Base-by-base conservation (phyloP, 1,140 invertebrate species). In the Pachypsylla venusta region DNA sequence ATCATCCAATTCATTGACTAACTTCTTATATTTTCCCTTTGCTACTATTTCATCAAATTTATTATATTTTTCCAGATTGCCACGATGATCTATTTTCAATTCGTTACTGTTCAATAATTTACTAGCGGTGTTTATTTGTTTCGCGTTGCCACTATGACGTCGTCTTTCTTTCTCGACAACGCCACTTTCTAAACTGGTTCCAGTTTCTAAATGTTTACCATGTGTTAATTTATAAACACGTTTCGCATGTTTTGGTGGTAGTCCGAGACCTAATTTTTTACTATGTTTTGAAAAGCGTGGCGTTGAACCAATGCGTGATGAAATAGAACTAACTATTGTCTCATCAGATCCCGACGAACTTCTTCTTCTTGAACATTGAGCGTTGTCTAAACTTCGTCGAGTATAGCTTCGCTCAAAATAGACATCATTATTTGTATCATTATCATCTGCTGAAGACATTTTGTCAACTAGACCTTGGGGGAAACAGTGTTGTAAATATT, bases 381-480 rank as follows among this genome's bases (percentile, higher is more conserved):
- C n/a, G n/a, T 22, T 48, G 42, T 19, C 7, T 35, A n/a, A 35
- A n/a, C 30, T n/a, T 7, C 42, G 42, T 19, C 42, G 4, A 4
- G 42, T 4, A 19, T 48, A 48, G 42, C 42, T 22, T 7, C 42
- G 42, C 42, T 48, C 42, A n/a, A 48, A 19, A 19, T 48, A 48
- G 4, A 48, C 42, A n/a, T 48, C n/a, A 10, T 10, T 10, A 5
- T 4, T 48, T 22, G 16, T 35, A 20, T 58, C 40, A 20, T 25
- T 13, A 28, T 19, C 16, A 19, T 25, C 42, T 16, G 40, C 56
- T 12, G 57, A 19, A 42, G 60, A 26, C 60, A 54, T 61, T 54
- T 53, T 56, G 25, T 25, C 27, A 66, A 62, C 66, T 67, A 53
- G 65, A 67, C 67, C 69, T 66, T 16, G 64, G 66, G 7, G 69